phyloP scores from a whole-genome alignment of 2,797 vertebrate species.

The Gadopsis bispinosus region DNA sequence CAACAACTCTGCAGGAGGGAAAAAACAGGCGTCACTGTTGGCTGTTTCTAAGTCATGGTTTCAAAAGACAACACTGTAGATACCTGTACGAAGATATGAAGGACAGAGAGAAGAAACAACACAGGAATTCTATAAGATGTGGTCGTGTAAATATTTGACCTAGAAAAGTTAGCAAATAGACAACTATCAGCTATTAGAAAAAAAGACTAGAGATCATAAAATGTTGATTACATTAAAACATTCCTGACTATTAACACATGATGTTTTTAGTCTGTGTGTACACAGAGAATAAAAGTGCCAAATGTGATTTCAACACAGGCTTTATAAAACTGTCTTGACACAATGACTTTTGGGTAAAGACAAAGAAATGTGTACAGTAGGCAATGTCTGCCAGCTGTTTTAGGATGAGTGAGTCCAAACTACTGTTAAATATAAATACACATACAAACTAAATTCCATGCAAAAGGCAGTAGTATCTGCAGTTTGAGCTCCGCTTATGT shows the following conservation, averaged over 20 bases:
- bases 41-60: slow-evolving; percentile 22
- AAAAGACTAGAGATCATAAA: neutral
- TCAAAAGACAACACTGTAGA: slow-evolving; percentile 8
- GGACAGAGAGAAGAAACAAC: neutral
- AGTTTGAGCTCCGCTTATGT: neutral
- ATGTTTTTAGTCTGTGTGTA: neutral
- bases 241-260: too few relatives aligned
- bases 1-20: slow-evolving; percentile 90
- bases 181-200: neutral
- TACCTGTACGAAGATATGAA: neutral
- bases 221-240: neutral
- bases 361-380: neutral
- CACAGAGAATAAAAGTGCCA: neutral
- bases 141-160: neutral
- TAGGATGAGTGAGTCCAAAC: neutral
- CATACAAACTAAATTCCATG: neutral
- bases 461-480: neutral
- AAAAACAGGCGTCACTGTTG: neutral
- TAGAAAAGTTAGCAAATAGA: too few relatives aligned
- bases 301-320: too few relatives aligned
- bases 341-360: neutral
- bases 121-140: neutral
- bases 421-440: neutral
- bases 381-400: neutral
- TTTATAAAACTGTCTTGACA: neutral